Conservation (phyloP, 2,797 vertebrate species). For the Eurystomus glaucurus region DNA sequence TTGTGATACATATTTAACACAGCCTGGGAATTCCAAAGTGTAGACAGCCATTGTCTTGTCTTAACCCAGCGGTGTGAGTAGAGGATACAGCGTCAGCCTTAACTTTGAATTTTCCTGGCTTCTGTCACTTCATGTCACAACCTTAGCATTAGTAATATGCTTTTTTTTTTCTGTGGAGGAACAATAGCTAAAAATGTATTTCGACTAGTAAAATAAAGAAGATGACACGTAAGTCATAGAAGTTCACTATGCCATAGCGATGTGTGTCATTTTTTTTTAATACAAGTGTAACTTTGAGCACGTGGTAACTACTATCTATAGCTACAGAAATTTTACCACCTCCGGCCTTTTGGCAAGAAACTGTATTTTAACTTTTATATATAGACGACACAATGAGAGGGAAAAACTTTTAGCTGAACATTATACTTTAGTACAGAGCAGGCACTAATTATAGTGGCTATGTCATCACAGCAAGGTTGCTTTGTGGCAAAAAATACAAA, state of each 20-base stretch:
- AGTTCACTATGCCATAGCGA: constrained; percentile 61
- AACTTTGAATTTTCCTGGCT: constrained; percentile 62
- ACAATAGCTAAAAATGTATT: constrained; percentile 79
- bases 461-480: constrained; percentile 16
- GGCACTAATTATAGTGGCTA: not conserved
- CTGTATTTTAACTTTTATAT: constrained; percentile 31
- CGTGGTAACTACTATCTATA: constrained; percentile 53
- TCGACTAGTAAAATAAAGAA: constrained; percentile 78
- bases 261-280: constrained; percentile 73
- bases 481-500: constrained; percentile 2
- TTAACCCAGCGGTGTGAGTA: constrained; percentile 1
- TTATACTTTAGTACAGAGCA: not conserved
- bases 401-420: constrained; percentile 8
- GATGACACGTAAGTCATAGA: constrained; percentile 68
- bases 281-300: constrained; percentile 38
- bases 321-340: constrained; percentile 45
- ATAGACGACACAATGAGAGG: not conserved
- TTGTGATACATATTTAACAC: constrained; percentile 56
- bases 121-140: constrained; percentile 68
- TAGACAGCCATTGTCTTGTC: constrained; percentile 54
- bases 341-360: constrained; percentile 40
- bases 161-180: constrained; percentile 61
- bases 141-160: constrained; percentile 73
- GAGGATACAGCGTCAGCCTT: constrained; percentile 51
- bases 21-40: constrained; percentile 37